Conservation (phyloP, 2,888 invertebrate genomes). For the Apodemia mormo region DNA sequence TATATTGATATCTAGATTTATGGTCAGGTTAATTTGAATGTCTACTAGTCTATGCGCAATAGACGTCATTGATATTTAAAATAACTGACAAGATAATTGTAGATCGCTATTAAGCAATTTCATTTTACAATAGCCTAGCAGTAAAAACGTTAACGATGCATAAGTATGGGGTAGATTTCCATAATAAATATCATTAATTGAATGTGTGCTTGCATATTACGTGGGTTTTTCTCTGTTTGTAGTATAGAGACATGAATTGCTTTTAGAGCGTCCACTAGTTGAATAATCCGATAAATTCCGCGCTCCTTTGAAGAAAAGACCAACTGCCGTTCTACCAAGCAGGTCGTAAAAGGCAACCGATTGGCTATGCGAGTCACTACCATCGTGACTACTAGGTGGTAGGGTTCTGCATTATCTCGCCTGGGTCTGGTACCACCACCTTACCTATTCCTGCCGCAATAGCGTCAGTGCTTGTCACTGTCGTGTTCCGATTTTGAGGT, state of each 20-base stretch:
- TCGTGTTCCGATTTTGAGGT: too few species aligned
- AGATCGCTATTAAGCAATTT: constrained; percentile 9
- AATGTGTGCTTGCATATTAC: constrained; percentile 8
- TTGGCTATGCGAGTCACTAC: too few species aligned
- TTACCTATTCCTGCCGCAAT: too few species aligned
- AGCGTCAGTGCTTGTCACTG: too few species aligned
- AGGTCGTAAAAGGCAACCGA: too few species aligned
- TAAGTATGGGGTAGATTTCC: constrained; percentile 8
- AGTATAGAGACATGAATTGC: neutral
- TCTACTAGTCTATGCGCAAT: neutral
- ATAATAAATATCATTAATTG: constrained; percentile 1
- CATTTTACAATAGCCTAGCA: constrained; percentile 10
- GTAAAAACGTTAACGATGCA: constrained; percentile 11
- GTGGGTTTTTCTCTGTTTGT: neutral
- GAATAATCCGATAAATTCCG: neutral
- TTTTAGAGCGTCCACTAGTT: neutral
- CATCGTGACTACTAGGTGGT: too few species aligned
- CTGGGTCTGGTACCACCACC: too few species aligned
- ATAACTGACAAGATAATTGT: constrained; percentile 8
- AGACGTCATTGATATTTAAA: neutral
- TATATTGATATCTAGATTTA: neutral
- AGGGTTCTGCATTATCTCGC: too few species aligned
- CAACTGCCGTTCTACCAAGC: too few species aligned
- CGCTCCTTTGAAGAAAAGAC: too few species aligned
- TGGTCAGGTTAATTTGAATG: neutral